Evolutionary conservation across 30 jellyfish, hydroid and myxozoan species (phyloP), one percentile per base, ranked within the genome.

Genomic region (Hydractinia symbiolongicarpus): DNA sequence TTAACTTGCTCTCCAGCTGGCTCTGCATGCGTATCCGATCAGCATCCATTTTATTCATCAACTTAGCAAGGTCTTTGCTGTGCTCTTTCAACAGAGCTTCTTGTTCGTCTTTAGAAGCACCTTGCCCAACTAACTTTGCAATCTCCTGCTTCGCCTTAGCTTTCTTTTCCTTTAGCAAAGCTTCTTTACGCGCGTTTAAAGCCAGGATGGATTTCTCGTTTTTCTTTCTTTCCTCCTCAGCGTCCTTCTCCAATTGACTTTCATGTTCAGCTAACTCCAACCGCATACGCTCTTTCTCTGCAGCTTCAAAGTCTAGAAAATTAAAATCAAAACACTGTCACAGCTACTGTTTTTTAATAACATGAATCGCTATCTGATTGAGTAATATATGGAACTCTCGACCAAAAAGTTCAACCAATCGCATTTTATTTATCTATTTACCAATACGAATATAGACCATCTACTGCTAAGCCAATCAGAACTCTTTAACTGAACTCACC

Each of bases 11-110:
- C 62, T 93, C 98, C 83, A 93, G 76, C 16, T 89, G 86, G 78
- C 98, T 88, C 86, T 93, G 98, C 98, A 93, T 93, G 50, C 98
- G 88, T 87, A 93, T 80, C 17, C 96, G 84, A 72, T 93, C 96
- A 6, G 98, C 96, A 73, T 93, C 98, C 98, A 93, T 87, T 14
- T 93, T 93, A 80, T 83, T 93, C 95, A 93, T 93, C 78, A 93
- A 84, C 71, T 86, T 93, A 15, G 98, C 98, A 16, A 93, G 83
- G 55, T 88, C 98, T 84, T 93, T 84, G 78, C 95, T 78, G 76
- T 93, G 98, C 64, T 93, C 94, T 60, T 81, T 87, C 83, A 93
- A 57, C 44, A 93, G 73, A 10, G 94, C 96, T 70, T 93, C 98
- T 68, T 93, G 95, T 77, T 93, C 96, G 17, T 87, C 96, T 71